A percentile compares a stretch with the other conserved stretches of the same genome.
These are phyloP conservation scores for Calliopsis andreniformis DNA, from an alignment of 1,140 invertebrate genomes.

Conservation along the genomic window DNA sequence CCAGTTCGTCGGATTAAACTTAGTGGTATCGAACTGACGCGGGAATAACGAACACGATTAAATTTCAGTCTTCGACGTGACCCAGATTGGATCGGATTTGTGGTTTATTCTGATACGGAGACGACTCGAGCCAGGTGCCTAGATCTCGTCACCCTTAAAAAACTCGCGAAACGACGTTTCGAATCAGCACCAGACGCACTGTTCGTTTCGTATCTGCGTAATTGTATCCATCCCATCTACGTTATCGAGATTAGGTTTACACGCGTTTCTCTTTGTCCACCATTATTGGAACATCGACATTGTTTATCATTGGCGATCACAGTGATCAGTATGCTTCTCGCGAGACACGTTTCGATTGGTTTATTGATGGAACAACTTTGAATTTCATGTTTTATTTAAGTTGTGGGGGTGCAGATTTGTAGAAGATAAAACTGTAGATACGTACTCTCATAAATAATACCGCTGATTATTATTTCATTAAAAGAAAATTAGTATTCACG, in stretches of 20 bases:
- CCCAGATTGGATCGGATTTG: slow-evolving; percentile 56
- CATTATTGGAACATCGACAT: not conserved
- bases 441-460: too few relatives aligned
- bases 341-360: not conserved
- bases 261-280: not conserved
- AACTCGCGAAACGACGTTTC: not conserved
- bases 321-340: not conserved
- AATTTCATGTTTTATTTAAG: too few relatives aligned
- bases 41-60: slow-evolving; percentile 25
- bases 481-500: too few relatives aligned
- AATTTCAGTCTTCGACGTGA: slow-evolving; percentile 48
- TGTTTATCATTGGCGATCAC: not conserved
- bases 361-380: not conserved
- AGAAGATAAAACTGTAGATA: too few relatives aligned
- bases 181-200: not conserved
- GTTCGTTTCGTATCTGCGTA: not conserved
- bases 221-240: not conserved
- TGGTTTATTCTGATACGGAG: slow-evolving; percentile 51
- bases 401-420: too few relatives aligned
- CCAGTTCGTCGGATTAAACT: slow-evolving; percentile 27
- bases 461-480: too few relatives aligned
- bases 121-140: not conserved
- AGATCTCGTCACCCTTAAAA: slow-evolving; percentile 32
- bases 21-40: slow-evolving; percentile 6
- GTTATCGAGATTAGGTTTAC: slow-evolving; percentile 6